phyloP scores from a whole-genome alignment of 2,888 invertebrate species.

The Darwinula stevensoni region DNA sequence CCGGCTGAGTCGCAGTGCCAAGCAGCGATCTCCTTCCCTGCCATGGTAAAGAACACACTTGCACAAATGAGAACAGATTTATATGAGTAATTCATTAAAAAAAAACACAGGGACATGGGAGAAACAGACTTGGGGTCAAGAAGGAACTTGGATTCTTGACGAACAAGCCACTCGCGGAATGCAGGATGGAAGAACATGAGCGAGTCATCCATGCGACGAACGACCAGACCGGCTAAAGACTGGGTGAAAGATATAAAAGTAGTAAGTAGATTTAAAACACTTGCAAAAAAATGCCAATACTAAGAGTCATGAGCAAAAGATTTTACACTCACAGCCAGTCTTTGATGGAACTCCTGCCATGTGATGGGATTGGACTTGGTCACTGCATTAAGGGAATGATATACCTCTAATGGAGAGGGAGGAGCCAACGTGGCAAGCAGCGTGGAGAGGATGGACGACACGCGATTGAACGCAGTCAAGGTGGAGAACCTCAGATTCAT shows the following conservation, averaged over 20 bases:
- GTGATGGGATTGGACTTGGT: constrained; percentile 43
- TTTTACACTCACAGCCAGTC: constrained; percentile 36
- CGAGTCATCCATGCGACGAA: constrained; percentile 65
- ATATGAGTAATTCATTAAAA: too few relatives aligned
- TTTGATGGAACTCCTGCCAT: constrained; percentile 67
- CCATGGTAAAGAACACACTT: background rate
- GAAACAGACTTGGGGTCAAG: too few relatives aligned
- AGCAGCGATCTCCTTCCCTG: constrained; percentile 33
- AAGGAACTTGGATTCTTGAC: too few relatives aligned
- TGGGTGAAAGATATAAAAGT: background rate
- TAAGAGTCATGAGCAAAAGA: too few relatives aligned
- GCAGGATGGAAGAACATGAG: constrained; percentile 96
- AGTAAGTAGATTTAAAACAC: background rate
- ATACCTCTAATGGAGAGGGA: constrained; percentile 61
- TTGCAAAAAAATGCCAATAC: background rate
- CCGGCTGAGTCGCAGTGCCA: constrained; percentile 63
- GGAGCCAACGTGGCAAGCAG: constrained; percentile 75
- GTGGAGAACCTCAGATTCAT: constrained; percentile 76
- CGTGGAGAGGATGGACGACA: constrained; percentile 57
- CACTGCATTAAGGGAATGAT: constrained; percentile 67
- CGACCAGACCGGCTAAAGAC: constrained; percentile 49
- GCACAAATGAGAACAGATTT: too few relatives aligned
- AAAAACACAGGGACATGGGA: too few relatives aligned
- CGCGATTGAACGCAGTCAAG: constrained; percentile 60
- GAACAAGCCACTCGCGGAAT: constrained; percentile 83